Evolutionary conservation across 2,888 invertebrate genomes (phyloP).

Genomic region (Listrodromus nycthemerus): DNA sequence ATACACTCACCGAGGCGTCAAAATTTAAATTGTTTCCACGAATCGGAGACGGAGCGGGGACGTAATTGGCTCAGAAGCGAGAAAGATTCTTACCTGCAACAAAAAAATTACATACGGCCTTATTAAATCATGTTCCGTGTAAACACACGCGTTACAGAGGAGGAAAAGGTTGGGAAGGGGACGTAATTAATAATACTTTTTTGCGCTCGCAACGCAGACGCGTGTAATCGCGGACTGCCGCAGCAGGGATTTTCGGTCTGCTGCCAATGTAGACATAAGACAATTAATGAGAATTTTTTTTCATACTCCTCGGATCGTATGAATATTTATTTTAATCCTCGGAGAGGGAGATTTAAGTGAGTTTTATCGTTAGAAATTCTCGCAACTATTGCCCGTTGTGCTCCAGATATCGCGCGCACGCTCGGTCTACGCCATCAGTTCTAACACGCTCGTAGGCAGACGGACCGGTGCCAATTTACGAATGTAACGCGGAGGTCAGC

Average conservation of each 20-base stretch:
- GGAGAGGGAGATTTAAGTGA: constrained; percentile 6
- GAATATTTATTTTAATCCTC: constrained; percentile 63
- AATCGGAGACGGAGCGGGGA: constrained; percentile 5
- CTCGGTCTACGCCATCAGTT: constrained; percentile 28
- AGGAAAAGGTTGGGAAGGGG: neutral
- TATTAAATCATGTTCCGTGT: constrained; percentile 55
- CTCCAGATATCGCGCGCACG: constrained; percentile 61
- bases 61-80: constrained; percentile 11
- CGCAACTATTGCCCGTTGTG: constrained; percentile 49
- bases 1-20: constrained; percentile 43
- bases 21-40: constrained; percentile 13
- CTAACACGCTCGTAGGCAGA: constrained; percentile 3
- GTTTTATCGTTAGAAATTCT: constrained; percentile 42
- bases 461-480: neutral
- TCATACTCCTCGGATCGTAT: constrained; percentile 33
- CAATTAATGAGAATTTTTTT: constrained; percentile 46
- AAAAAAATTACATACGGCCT: constrained; percentile 62
- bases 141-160: constrained; percentile 19
- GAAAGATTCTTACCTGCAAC: constrained; percentile 79
- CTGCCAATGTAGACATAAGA: constrained; percentile 49
- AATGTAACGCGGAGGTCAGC: constrained; percentile 48
- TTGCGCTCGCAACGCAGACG: constrained; percentile 33
- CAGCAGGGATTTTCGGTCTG: constrained; percentile 22
- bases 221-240: constrained; percentile 59
- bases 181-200: constrained; percentile 70